A percentile compares a stretch with the other conserved stretches of the same genome.
These are phyloP conservation scores for Botrylloides violaceus DNA, from an alignment of 23 tunicate species.

Conservation along the genomic window DNA sequence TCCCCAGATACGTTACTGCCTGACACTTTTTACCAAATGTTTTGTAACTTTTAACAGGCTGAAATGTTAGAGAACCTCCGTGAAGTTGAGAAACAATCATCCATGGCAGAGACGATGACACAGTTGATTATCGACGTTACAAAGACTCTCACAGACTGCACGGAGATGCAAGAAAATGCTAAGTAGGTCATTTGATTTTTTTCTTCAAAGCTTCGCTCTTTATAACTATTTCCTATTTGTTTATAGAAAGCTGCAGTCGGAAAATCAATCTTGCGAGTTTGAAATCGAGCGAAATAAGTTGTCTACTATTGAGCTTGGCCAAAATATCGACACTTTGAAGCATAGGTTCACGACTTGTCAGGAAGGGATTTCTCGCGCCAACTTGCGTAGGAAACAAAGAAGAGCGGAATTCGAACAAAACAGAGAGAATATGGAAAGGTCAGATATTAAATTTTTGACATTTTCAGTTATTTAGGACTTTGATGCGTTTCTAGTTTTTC, in stretches of 20 bases:
- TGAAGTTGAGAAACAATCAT: conserved; percentile 6
- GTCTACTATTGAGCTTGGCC: background rate
- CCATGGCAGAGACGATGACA: background rate
- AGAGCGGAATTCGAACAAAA: background rate
- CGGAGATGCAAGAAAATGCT: background rate
- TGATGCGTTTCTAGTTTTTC: too few relatives aligned
- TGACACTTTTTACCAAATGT: too few relatives aligned
- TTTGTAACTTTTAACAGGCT: background rate
- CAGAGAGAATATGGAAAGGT: background rate
- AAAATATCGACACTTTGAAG: background rate
- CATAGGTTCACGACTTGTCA: background rate
- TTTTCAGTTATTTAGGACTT: too few relatives aligned
- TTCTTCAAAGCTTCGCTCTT: background rate
- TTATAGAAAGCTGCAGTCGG: conserved; percentile 5
- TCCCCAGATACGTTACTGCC: too few relatives aligned
- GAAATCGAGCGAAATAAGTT: conserved; percentile 7
- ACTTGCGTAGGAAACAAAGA: conserved; percentile 10
- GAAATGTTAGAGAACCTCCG: conserved; percentile 3
- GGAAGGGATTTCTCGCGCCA: conserved; percentile 5
- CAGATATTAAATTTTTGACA: too few relatives aligned
- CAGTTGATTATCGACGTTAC: background rate
- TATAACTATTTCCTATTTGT: too few relatives aligned
- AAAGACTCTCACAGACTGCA: conserved; percentile 5
- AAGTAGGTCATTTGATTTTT: background rate
- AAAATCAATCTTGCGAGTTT: background rate